phyloP scores from a whole-genome alignment of 2,888 invertebrate genomes.

The Conus canariensis region DNA sequence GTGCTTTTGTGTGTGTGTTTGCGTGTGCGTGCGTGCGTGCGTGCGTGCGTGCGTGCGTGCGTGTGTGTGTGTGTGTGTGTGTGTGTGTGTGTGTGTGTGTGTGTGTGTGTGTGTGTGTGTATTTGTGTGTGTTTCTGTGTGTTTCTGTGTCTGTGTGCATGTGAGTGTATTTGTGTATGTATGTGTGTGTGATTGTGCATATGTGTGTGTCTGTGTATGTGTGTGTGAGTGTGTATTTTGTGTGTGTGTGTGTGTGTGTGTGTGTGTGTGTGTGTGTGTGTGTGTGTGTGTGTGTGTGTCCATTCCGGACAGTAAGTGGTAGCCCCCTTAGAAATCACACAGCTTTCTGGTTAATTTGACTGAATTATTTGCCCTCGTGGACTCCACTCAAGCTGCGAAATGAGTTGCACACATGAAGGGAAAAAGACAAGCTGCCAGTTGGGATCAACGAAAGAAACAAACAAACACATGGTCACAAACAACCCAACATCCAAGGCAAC shows the following conservation, averaged over 20 bases:
- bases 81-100: background rate
- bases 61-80: background rate
- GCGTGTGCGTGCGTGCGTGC: background rate
- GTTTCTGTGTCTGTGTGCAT: background rate
- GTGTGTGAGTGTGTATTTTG: background rate
- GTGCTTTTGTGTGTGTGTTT: background rate
- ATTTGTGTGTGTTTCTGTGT: background rate
- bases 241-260: background rate
- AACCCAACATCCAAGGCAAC: too few species aligned
- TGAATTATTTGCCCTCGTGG: too few species aligned
- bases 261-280: slow-evolving; percentile 9
- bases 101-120: background rate
- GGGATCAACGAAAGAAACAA: background rate
- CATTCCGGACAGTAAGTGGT: too few species aligned
- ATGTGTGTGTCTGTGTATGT: background rate
- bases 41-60: background rate
- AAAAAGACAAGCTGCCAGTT: too few species aligned
- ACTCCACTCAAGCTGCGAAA: too few species aligned
- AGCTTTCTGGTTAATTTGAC: too few species aligned
- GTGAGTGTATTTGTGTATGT: background rate
- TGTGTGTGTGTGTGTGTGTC: background rate
- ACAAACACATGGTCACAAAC: too few species aligned
- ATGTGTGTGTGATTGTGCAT: background rate
- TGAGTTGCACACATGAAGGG: too few species aligned
- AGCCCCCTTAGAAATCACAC: too few species aligned